Evolutionary conservation across 2,888 invertebrate species (phyloP).

Genomic region (Unio delphinus): DNA sequence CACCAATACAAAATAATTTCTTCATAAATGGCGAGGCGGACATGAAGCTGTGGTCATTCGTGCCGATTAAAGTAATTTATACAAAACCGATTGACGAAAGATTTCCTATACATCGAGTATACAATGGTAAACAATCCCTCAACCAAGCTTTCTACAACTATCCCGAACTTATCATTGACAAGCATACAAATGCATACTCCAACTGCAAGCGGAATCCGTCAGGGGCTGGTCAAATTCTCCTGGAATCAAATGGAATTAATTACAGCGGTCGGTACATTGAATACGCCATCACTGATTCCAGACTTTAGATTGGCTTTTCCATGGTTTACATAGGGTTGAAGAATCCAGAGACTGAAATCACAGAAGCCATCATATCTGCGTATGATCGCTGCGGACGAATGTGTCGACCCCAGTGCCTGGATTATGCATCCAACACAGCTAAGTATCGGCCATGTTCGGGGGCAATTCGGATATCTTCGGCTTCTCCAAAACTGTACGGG

Average conservation of each 20-base stretch:
- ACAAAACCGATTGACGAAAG: constrained; percentile 6
- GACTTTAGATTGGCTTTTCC: constrained; percentile 37
- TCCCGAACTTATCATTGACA: too few relatives aligned
- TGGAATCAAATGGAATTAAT: constrained; percentile 49
- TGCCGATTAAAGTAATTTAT: constrained; percentile 46
- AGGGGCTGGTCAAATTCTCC: constrained; percentile 34
- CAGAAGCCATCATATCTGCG: constrained; percentile 41
- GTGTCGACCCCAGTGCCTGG: constrained; percentile 48
- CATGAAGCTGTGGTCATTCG: constrained; percentile 44
- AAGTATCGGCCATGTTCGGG: constrained; percentile 47
- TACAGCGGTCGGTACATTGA: constrained; percentile 54
- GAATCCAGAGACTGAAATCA: constrained; percentile 11
- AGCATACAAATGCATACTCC: too few relatives aligned
- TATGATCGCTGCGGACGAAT: constrained; percentile 51
- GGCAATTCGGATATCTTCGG: constrained; percentile 34
- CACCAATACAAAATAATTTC: constrained; percentile 41
- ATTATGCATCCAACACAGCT: constrained; percentile 12
- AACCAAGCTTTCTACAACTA: too few relatives aligned
- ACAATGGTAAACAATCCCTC: too few relatives aligned
- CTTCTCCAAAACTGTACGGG: constrained; percentile 35
- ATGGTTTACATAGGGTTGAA: constrained; percentile 49
- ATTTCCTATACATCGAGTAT: not conserved
- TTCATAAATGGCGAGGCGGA: constrained; percentile 43
- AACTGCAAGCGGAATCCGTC: too few relatives aligned
- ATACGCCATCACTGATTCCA: constrained; percentile 45